Base-by-base conservation (phyloP, 2,113 vertebrate genomes). In the Pelmatolapia mariae region DNA sequence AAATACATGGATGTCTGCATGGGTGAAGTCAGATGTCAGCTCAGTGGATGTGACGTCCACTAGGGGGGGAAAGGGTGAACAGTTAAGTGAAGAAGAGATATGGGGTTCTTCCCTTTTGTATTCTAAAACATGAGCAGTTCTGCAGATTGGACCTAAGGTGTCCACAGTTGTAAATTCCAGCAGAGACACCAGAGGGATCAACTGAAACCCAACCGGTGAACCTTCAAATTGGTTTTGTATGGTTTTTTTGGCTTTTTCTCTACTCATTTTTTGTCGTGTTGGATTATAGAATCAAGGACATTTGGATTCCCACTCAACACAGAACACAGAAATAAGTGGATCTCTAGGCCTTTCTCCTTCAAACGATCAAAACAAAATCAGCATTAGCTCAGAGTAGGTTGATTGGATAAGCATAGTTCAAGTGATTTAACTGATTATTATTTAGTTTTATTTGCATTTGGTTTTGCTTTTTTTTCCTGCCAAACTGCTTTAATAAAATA, bases 401-500 rank as follows among this genome's bases (percentile, higher is more conserved):
- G 57, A 61, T 31, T 61, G 15, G 57, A 61, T 61, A 2, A 31
- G 15, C 8, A 31, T 31, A 61, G 57, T 31, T 31, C 5, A 59
- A 59, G 26, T 31, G 15, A 31, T 29, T 29, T 59, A 59, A 31
- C 15, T 59, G 15, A 61, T 31, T 59, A 59, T 31, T 16, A 59
- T 59, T 18, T 59, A 1, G 8, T 10, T 61, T 61, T 18, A 61
- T 61, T 61, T 61, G 57, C 26, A 31, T 61, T 61, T 31, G 5
- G 0, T 31, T 61, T 31, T 0, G 26, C 3, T 61, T 61, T 61
- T 61, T 59, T 29, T 6, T 0, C 3, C 15, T 61, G 57, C 26
- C 57, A 31, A 31, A 31, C 57, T 31, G 57, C 57, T 61, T 61
- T 61, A 61, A 61, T 31, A 61, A 61, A 61, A 18, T 61, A 31